Evolutionary conservation across 2,113 vertebrate species (phyloP), one percentile per base, ranked within the genome.

Genomic region (Pterocles burchelli): DNA sequence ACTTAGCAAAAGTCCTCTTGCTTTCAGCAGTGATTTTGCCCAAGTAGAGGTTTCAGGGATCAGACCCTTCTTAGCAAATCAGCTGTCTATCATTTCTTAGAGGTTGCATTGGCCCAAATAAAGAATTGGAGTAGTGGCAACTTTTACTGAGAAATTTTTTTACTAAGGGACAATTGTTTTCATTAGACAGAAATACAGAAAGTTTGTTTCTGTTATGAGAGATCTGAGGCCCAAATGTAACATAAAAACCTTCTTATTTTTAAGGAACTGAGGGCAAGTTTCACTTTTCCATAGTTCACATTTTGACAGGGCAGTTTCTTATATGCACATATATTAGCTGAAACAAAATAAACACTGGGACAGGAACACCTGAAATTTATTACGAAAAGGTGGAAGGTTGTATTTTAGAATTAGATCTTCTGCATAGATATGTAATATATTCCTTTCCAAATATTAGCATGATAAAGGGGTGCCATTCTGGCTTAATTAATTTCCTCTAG

Each of bases 221-320:
- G 58, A 72, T 36, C 70, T 46, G 31, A 89, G 96, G 61, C 74
- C 80, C 62, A 82, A 67, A 33, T 34, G 38, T 55, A n/a, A 63
- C 14, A 19, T 45, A 52, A 84, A 36, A 74, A 72, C 33, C 63
- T 78, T 80, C 61, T 86, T 70, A 57, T 63, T 76, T 88, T 92
- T 22, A 29, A 63, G 49, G 49, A 84, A 12, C 17, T 36, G 81
- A 62, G 36, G 80, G 51, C 9, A 17, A 61, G 20, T 94, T 84
- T 95, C 52, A 48, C 65, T 71, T 94, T 96, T 90, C 33, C 67
- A 33, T 34, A 85, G 34, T 63, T 94, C 85, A 70, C 52, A 63
- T 36, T 49, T 58, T 46, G 85, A 89, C 62, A 54, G 33, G 87
- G 43, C 38, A 65, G 63, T 74, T 81, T 92, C 77, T 95, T 89